Evolutionary conservation across 2,888 invertebrate species (phyloP), one percentile per base, ranked within the genome.

Genomic region (Caenorhabditis japonica): DNA sequence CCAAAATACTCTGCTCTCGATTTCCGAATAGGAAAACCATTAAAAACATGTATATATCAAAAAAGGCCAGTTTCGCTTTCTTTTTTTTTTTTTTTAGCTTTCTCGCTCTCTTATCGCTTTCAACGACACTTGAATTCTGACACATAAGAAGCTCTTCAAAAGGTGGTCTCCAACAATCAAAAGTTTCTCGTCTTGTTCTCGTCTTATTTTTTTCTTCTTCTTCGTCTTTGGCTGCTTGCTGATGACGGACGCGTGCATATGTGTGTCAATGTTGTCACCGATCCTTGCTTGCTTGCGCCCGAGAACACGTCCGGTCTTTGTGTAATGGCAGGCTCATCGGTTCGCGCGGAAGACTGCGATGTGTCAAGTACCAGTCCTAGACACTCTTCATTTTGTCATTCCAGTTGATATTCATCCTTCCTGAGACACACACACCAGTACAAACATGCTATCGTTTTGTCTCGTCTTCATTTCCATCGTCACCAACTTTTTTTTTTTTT

Each of bases 61-160:
- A 15, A 15, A 49, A 12, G 34, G 17, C 33, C 13, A 33, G 19
- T 34, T 34, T 34, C 34, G 12, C 49, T 49, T 49, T 49, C 21
- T 49, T 13, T 7, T 39, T n/a, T 2, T n/a, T 39, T 15, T 2
- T 8, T 39, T 10, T n/a, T 15, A 17, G 7, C 39, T 17, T 23
- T 51, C 36, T 55, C 68, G 59, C 68, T 61, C 68, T 70, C 61
- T 70, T 70, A 70, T 70, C 70, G 70, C 41, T 70, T 70, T 70
- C 70, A 61, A 70, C 70, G 70, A 55, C 70, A 70, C 70, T 70
- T 70, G 70, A 70, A 70, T 70, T 70, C 61, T 70, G 70, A 70
- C 70, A 70, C 70, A 70, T 61, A 61, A 70, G 61, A 70, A 56
- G 70, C 59, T 55, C 55, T 55, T 66, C 56, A 66, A 56, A 51